Conservation (phyloP, 2,113 vertebrate species). For the Bos taurus region DNA sequence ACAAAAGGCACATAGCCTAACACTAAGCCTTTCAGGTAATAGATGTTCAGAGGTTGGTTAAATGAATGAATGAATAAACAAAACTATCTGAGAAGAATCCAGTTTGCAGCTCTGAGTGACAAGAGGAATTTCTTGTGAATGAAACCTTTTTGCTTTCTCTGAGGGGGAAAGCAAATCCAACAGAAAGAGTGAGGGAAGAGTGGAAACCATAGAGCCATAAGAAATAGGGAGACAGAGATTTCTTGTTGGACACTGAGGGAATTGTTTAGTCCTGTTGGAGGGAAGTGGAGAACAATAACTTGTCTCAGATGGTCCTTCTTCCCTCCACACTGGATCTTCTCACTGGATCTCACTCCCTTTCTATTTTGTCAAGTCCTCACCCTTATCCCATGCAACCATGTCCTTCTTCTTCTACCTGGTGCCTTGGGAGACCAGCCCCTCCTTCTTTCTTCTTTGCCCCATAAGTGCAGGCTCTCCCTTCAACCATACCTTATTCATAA, state of each 20-base stretch:
- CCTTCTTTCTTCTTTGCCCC: not conserved
- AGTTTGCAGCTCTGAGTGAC: not conserved
- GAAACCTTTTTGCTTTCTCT: not conserved
- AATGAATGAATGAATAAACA: not conserved
- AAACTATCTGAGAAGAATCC: not conserved
- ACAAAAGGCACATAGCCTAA: not conserved
- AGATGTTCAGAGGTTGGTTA: not conserved
- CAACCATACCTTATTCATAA: not conserved
- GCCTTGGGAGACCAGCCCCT: not conserved
- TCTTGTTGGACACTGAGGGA: not conserved
- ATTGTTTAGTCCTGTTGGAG: not conserved
- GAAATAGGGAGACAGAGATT: not conserved
- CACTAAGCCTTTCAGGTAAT: not conserved
- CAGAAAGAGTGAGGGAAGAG: not conserved
- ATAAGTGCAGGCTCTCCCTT: not conserved
- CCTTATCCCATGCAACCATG: not conserved
- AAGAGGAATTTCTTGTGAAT: not conserved
- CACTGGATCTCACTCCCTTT: not conserved
- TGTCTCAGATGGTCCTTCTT: not conserved
- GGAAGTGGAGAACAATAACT: not conserved
- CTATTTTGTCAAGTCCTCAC: not conserved
- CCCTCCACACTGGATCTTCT: not conserved
- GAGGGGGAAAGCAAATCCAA: not conserved
- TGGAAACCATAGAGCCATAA: not conserved
- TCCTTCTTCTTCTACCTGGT: not conserved